Conservation (phyloP, 2,888 invertebrate species). For the Gerris lacustris region DNA sequence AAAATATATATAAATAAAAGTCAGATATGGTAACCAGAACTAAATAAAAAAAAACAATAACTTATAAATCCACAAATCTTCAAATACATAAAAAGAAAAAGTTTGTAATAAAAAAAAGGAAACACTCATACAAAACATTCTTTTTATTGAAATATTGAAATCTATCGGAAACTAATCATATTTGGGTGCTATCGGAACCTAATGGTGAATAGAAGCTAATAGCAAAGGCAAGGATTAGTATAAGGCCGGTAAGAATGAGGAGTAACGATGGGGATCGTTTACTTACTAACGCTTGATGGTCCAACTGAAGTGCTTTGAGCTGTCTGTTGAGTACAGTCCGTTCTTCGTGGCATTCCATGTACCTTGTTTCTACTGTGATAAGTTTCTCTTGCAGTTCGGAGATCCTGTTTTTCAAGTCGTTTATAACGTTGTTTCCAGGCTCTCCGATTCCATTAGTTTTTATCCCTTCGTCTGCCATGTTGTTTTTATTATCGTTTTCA, state of each 20-base stretch:
- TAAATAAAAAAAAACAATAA: too few relatives aligned
- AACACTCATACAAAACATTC: too few relatives aligned
- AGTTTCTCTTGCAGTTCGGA: constrained; percentile 59
- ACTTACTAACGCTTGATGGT: not conserved
- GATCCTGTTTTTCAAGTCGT: constrained; percentile 36
- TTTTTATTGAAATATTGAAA: too few relatives aligned
- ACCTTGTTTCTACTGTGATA: constrained; percentile 58
- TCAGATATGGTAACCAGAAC: too few relatives aligned
- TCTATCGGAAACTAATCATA: not conserved
- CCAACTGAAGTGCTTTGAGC: not conserved
- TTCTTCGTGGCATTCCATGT: constrained; percentile 51
- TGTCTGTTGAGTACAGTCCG: constrained; percentile 41
- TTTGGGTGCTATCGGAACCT: not conserved
- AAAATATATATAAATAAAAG: too few relatives aligned
- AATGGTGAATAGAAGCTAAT: not conserved
- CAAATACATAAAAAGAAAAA: too few relatives aligned
- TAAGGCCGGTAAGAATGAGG: not conserved
- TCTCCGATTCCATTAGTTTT: not conserved
- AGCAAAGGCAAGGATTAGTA: constrained; percentile 2
- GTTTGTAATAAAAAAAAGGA: too few relatives aligned
- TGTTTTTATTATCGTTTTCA: not conserved
- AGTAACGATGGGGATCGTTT: not conserved
- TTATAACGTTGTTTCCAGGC: not conserved
- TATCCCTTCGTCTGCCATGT: not conserved
- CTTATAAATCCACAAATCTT: too few relatives aligned